Evolutionary conservation across 2,888 invertebrate species (phyloP).

Genomic region (Lasius platythorax): DNA sequence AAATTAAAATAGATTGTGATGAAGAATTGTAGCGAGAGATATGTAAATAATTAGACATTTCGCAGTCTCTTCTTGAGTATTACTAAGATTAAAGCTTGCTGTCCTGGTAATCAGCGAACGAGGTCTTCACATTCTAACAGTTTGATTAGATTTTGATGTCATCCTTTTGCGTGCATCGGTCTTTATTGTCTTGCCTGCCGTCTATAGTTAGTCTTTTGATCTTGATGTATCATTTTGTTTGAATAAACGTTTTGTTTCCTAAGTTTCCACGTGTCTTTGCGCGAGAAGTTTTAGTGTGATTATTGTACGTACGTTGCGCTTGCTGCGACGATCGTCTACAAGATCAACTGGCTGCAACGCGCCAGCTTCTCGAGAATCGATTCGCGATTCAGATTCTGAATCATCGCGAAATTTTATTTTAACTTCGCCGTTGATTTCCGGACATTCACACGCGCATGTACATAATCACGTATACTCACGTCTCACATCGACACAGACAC

Average conservation of each 20-base stretch:
- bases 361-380: conserved; percentile 33
- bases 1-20: conserved; percentile 6
- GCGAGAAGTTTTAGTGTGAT: conserved; percentile 37
- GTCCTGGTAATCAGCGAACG: conserved; percentile 36
- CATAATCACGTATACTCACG: not conserved
- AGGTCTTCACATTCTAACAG: conserved; percentile 35
- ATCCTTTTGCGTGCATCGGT: conserved; percentile 45
- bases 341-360: conserved; percentile 34
- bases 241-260: conserved; percentile 51
- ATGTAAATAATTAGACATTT: not conserved
- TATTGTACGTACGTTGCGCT: conserved; percentile 18
- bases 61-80: not conserved
- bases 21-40: conserved; percentile 13
- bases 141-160: conserved; percentile 20
- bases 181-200: conserved; percentile 38
- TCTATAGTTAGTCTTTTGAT: conserved; percentile 43
- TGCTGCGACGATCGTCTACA: conserved; percentile 30
- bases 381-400: conserved; percentile 2
- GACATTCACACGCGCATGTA: conserved; percentile 16
- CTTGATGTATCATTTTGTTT: conserved; percentile 50
- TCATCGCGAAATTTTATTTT: not conserved
- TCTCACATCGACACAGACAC: conserved; percentile 16
- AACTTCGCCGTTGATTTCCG: not conserved
- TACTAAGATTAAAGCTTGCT: not conserved
- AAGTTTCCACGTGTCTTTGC: conserved; percentile 31